Evolutionary conservation across 2,888 invertebrate genomes (phyloP).

Genomic region (Heteromyza rotundicornis): DNA sequence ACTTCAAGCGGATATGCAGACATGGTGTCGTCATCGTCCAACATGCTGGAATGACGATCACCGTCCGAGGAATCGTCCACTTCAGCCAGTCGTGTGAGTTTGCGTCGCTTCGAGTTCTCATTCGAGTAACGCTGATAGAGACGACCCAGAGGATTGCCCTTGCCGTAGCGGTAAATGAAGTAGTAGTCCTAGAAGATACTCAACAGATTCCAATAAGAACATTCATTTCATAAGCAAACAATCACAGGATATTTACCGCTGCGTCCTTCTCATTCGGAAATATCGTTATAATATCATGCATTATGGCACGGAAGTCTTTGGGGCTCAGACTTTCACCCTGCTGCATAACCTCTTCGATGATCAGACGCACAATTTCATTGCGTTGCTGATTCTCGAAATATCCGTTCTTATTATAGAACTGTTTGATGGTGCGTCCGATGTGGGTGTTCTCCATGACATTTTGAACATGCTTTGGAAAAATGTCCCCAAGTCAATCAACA

Average conservation of each 20-base stretch:
- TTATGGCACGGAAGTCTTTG: constrained; percentile 30
- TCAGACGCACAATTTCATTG: constrained; percentile 4
- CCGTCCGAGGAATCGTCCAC: neutral
- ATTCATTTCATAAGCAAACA: too few relatives aligned
- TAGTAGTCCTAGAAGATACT: constrained; percentile 30
- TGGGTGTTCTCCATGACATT: neutral
- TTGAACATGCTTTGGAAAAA: neutral
- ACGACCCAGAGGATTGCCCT: constrained; percentile 33
- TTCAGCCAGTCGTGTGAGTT: neutral
- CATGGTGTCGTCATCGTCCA: constrained; percentile 19
- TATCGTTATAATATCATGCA: constrained; percentile 29
- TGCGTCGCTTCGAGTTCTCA: neutral
- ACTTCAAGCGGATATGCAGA: constrained; percentile 12
- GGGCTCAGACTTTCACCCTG: constrained; percentile 29
- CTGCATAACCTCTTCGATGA: constrained; percentile 31
- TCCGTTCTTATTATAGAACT: neutral
- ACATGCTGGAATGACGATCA: neutral
- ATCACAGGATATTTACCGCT: constrained; percentile 26
- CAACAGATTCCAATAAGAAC: neutral
- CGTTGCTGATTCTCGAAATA: neutral
- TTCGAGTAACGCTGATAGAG: constrained; percentile 32
- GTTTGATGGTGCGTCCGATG: constrained; percentile 2
- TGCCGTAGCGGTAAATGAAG: constrained; percentile 34
- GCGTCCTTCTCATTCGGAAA: constrained; percentile 34
- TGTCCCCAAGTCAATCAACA: too few relatives aligned